Evolutionary conservation across 2,113 vertebrate genomes (phyloP), one percentile per base, ranked within the genome.

Genomic region (Stigmatopora argus): DNA sequence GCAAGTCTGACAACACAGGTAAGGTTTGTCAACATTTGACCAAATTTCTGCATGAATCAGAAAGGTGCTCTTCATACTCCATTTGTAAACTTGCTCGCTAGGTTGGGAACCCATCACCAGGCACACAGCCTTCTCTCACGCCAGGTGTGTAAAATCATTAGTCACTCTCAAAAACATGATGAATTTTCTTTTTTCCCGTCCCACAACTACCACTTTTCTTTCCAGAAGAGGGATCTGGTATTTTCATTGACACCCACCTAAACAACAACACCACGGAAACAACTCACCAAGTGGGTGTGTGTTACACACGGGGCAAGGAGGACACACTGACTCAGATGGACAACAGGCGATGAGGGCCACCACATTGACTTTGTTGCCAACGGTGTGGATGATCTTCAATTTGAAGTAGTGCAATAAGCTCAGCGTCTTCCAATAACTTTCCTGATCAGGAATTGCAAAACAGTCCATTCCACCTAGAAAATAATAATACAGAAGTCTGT

Each of bases 201-300:
- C 19, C 1, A 21, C 49, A 15, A 0, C 14, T 59, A 12, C 35
- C 9, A 5, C 47, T 65, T 34, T 63, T 45, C 58, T 57, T 1
- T 67, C 55, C 83, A 96, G 94, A 91, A 48, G 79, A 85, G 0
- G 81, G 89, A 2, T 77, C 92, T 12, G 26, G 26, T 31, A 92
- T 92, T 31, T 14, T 8, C 18, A 86, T 88, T 8, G 94, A 94
- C 0, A 91, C 91, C 12, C 94, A 94, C 81, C 94, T 94, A 1
- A 88, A 96, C 85, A 89, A 93, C 2, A 18, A 72, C 1, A 92
- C 94, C 70, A 94, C 92, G 0, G 93, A 92, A 88, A 93, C 90
- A 0, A 93, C 93, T 9, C 93, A 93, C 72, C 90, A 90, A 31
- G 93, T 92, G 61, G 93, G 93, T 12, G 88, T 82, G 0, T 91